Percentiles rank a stretch among this genome's conserved stretches.
Evolutionary conservation across 2,113 vertebrate species (phyloP).

Genomic region (Dasyprocta punctata): DNA sequence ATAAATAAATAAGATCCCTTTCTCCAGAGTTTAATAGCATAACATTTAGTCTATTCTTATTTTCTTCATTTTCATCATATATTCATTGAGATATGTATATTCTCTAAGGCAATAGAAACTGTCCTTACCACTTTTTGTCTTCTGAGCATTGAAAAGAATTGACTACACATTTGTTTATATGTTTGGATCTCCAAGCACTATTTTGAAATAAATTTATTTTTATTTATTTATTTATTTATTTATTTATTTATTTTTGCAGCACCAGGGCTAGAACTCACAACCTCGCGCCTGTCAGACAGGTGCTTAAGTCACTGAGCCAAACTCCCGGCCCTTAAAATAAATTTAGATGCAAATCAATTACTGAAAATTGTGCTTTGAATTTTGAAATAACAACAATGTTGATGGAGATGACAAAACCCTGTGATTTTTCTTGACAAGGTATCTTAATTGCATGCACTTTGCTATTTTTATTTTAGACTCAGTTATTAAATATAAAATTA

Average conservation of each 20-base stretch:
- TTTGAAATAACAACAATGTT: neutral
- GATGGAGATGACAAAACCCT: neutral
- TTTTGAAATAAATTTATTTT: neutral
- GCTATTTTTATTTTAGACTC: neutral
- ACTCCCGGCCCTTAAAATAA: too few relatives aligned
- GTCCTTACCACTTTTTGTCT: neutral
- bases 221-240: too few relatives aligned
- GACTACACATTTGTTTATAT: neutral
- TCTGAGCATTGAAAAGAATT: neutral
- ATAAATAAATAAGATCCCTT: too few relatives aligned
- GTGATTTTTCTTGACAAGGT: neutral
- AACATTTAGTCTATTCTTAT: neutral
- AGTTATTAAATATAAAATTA: too few relatives aligned
- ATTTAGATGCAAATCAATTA: neutral
- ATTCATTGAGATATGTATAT: neutral
- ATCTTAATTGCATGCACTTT: neutral
- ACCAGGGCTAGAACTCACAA: too few relatives aligned
- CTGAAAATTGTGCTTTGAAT: neutral
- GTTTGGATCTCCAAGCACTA: neutral
- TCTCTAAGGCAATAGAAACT: neutral
- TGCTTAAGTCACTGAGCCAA: too few relatives aligned
- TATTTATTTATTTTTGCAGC: too few relatives aligned
- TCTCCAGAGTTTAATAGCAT: neutral
- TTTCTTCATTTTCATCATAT: neutral
- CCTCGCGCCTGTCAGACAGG: too few relatives aligned